These are phyloP conservation scores for Caenorhabditis brenneri DNA, from an alignment of 1,140 invertebrate genomes.

Conservation along the genomic window DNA sequence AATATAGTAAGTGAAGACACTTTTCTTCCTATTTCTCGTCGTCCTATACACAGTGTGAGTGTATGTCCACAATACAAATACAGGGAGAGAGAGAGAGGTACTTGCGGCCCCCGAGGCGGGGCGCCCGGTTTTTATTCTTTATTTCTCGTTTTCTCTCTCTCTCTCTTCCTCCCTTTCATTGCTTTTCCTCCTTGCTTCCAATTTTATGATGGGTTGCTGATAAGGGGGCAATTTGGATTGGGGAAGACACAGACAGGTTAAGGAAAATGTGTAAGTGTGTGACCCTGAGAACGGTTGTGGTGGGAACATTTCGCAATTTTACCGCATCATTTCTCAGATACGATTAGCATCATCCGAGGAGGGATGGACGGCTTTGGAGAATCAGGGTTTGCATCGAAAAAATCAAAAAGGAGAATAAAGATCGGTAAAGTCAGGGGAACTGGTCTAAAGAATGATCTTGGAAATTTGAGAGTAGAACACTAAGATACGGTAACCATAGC, in stretches of 20 bases:
- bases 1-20: too few species aligned
- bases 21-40: slow-evolving; percentile 21
- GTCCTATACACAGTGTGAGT: not conserved
- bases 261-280: too few species aligned
- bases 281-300: not conserved
- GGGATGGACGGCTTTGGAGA: too few species aligned
- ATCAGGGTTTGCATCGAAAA: too few species aligned
- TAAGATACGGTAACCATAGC: too few species aligned
- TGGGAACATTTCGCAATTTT: not conserved
- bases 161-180: not conserved
- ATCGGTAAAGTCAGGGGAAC: too few species aligned
- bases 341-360: too few species aligned
- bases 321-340: not conserved
- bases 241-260: not conserved
- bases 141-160: not conserved
- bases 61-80: slow-evolving; percentile 12
- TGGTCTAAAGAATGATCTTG: too few species aligned
- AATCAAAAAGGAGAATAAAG: too few species aligned
- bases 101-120: not conserved
- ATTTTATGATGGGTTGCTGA: not conserved
- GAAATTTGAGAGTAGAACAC: too few species aligned
- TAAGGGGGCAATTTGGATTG: not conserved
- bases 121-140: not conserved
- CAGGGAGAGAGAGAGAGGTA: not conserved
- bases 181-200: not conserved